phyloP scores from a whole-genome alignment of 2,888 invertebrate genomes.

The Andrena praecox region DNA sequence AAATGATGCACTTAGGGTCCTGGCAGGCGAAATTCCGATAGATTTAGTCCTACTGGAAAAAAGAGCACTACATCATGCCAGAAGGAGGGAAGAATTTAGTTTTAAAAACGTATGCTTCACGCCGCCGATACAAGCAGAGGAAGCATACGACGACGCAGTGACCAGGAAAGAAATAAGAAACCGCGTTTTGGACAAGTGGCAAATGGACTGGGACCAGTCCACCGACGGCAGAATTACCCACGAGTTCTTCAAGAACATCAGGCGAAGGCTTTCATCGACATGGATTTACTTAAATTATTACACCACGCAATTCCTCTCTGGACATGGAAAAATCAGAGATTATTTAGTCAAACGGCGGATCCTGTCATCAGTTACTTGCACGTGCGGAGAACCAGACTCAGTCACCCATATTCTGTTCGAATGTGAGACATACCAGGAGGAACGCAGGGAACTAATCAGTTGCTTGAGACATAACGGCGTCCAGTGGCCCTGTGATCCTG shows the following conservation, averaged over 20 bases:
- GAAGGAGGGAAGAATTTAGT: not conserved
- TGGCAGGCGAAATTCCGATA: not conserved
- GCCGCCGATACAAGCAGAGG: not conserved
- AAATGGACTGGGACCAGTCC: not conserved
- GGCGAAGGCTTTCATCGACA: not conserved
- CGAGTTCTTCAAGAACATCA: not conserved
- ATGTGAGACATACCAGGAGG: no score
- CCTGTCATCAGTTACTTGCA: no score
- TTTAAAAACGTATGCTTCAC: not conserved
- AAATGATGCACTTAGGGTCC: not conserved
- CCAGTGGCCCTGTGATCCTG: no score
- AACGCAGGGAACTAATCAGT: no score
- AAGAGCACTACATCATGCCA: not conserved
- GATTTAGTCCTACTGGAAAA: not conserved
- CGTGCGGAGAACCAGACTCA: no score
- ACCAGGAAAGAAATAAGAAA: not conserved
- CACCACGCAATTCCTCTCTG: not conserved
- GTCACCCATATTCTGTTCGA: no score
- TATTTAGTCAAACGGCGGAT: no score
- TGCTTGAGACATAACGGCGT: no score
- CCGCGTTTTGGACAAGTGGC: not conserved
- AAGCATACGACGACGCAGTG: not conserved
- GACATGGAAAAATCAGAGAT: not conserved
- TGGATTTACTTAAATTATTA: not conserved
- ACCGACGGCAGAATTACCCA: not conserved